Base-by-base conservation (phyloP, 2,888 invertebrate genomes). In the Podotricha telesiphe region DNA sequence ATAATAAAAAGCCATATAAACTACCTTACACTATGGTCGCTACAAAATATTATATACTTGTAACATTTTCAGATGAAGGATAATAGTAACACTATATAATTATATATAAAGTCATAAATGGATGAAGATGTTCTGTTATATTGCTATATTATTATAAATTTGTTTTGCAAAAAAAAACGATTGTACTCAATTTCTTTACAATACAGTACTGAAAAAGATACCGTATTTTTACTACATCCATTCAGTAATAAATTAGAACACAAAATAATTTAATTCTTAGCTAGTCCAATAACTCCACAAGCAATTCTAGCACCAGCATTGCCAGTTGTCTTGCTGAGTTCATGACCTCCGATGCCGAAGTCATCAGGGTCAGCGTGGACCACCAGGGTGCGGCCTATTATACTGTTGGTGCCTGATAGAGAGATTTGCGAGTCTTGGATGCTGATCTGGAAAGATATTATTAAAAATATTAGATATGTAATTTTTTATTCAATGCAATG, bases 291-390 rank as follows among this genome's bases (percentile, higher is more conserved):
- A 71, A 98, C 97, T 11, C 98, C 98, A 82, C 98, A 98, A 50
- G 97, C 97, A 74, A 97, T 92, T 76, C 99, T 95, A 19, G 95
- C 97, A 2, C 99, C 99, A 65, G 99, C 98, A 88, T 99, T 98
- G 68, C 99, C 99, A 15, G 99, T 99, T 5, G 96, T 95, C 91
- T 96, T 96, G 93, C 98, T 98, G 75, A 98, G 93, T 82, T 98
- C 98, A 81, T 98, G 97, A 0, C 98, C 98, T 40, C 98, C 98
- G 73, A 95, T 89, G n/a, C 99, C 99, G 70, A 99, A 92, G 89
- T 99, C 99, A 91, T 99, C 99, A 0, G 95, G 95, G 89, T 98
- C 98, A 51, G 97, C 98, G 86, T 99, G 99, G 8, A 99, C 97
- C 56, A 98, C 98, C 76, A 97, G 88, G 6, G 97, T 96, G 81